Evolutionary conservation across 2,113 vertebrate genomes (phyloP).

Genomic region (Genyomyrus donnyi): DNA sequence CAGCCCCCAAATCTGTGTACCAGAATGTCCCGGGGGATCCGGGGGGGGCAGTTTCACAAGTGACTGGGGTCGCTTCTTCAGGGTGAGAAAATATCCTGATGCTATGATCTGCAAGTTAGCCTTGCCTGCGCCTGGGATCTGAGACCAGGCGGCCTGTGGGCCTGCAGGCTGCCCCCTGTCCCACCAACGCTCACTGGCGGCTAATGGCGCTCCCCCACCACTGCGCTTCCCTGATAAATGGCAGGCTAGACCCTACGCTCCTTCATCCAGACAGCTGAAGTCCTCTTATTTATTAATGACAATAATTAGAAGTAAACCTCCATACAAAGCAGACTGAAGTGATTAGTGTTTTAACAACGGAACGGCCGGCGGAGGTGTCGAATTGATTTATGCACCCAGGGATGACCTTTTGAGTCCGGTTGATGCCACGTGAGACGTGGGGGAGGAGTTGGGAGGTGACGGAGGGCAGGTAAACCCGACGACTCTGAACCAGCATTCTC

Average conservation of each 20-base stretch:
- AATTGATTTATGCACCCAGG: conserved; percentile 62
- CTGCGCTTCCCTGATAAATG: conserved; percentile 52
- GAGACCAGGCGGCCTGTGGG: background rate
- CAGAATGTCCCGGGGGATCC: conserved; percentile 48
- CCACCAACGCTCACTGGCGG: background rate
- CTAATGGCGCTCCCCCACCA: conserved; percentile 16
- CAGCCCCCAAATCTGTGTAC: conserved; percentile 59
- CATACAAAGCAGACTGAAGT: conserved; percentile 53
- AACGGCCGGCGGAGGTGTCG: conserved; percentile 49
- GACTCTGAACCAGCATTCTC: background rate
- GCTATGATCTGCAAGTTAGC: background rate
- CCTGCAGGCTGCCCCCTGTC: background rate
- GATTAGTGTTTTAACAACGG: conserved; percentile 65
- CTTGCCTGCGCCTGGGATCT: background rate
- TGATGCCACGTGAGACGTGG: conserved; percentile 43
- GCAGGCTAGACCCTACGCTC: conserved; percentile 46
- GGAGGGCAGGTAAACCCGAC: conserved; percentile 34
- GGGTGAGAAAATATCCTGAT: background rate
- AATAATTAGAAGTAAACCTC: conserved; percentile 66
- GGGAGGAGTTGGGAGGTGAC: conserved; percentile 39
- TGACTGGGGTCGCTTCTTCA: background rate
- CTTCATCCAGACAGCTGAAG: conserved; percentile 41
- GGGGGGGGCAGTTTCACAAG: conserved; percentile 22
- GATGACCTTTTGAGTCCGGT: conserved; percentile 66
- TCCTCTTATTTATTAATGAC: conserved; percentile 61